Percentiles rank a stretch among this genome's conserved stretches.
These are phyloP conservation scores for Campoletis raptor DNA, from an alignment of 2,888 invertebrate genomes.

Conservation along the genomic window DNA sequence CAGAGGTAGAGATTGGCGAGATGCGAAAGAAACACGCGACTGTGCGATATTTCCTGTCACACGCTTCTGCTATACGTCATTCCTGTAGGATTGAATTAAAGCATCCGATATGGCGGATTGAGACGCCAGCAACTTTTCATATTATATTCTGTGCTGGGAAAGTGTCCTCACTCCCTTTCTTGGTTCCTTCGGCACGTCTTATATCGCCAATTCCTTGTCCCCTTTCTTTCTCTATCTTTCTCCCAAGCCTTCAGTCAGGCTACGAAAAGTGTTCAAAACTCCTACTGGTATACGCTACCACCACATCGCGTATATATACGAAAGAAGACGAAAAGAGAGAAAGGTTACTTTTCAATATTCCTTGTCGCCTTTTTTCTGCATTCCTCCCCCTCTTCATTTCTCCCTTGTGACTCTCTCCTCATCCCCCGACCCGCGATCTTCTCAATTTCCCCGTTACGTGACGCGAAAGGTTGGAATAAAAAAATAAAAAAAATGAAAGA, in stretches of 20 bases:
- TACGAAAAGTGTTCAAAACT: conserved; percentile 58
- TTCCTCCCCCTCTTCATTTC: neutral
- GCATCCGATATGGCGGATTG: conserved; percentile 70
- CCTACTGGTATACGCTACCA: conserved; percentile 36
- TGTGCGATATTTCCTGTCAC: conserved; percentile 70
- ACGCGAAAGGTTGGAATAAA: conserved; percentile 38
- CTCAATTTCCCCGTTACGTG: conserved; percentile 62
- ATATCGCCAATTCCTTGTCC: conserved; percentile 7
- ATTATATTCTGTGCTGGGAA: conserved; percentile 66
- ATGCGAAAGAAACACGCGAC: conserved; percentile 52
- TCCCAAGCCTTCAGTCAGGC: conserved; percentile 23
- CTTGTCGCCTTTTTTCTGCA: conserved; percentile 32
- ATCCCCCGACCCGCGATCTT: conserved; percentile 10
- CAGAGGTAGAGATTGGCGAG: neutral
- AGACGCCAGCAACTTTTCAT: conserved; percentile 71
- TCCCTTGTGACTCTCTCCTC: neutral
- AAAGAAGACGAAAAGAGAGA: conserved; percentile 25
- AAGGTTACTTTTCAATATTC: conserved; percentile 66
- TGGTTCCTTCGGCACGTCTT: conserved; percentile 26
- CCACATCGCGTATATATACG: neutral
- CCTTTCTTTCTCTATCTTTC: neutral
- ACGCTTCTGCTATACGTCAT: conserved; percentile 71
- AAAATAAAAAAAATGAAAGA: conserved; percentile 4
- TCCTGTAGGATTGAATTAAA: conserved; percentile 73
- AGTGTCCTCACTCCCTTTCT: conserved; percentile 46